Evolutionary conservation across 1,140 invertebrate species (phyloP).

Genomic region (Pomacea maculata): DNA sequence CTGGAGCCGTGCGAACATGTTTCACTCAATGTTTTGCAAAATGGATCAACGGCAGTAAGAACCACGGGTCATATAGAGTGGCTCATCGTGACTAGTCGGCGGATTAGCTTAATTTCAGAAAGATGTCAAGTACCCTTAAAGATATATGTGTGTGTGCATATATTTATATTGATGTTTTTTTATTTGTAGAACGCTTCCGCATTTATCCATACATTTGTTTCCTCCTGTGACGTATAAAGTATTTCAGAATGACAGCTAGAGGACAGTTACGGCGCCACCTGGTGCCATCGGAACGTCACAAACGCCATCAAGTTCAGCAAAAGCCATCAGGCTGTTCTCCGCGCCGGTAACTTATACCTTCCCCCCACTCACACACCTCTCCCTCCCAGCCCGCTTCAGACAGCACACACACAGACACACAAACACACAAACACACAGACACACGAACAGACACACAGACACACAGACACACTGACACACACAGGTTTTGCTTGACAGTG

Average conservation of each 20-base stretch:
- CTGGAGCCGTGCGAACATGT: too few relatives aligned
- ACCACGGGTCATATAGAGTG: too few relatives aligned
- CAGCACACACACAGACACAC: too few relatives aligned
- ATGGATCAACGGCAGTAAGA: too few relatives aligned
- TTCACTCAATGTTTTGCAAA: too few relatives aligned
- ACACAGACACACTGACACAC: not conserved
- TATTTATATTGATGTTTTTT: not conserved
- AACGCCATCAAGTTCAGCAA: not conserved
- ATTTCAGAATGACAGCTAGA: too few relatives aligned
- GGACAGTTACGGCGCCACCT: too few relatives aligned
- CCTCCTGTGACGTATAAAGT: too few relatives aligned
- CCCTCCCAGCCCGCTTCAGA: not conserved
- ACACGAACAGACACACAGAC: not conserved
- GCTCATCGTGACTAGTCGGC: too few relatives aligned
- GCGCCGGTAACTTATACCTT: not conserved
- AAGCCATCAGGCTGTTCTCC: not conserved
- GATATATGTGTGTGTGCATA: not conserved
- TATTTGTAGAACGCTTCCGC: too few relatives aligned
- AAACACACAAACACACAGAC: too few relatives aligned
- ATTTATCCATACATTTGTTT: too few relatives aligned
- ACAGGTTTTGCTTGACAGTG: not conserved
- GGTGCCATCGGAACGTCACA: not conserved
- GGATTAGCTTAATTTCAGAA: not conserved
- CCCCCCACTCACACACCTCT: not conserved
- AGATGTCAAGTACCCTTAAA: not conserved